Conservation (phyloP, 2,113 vertebrate species). For the Pavo muticus region DNA sequence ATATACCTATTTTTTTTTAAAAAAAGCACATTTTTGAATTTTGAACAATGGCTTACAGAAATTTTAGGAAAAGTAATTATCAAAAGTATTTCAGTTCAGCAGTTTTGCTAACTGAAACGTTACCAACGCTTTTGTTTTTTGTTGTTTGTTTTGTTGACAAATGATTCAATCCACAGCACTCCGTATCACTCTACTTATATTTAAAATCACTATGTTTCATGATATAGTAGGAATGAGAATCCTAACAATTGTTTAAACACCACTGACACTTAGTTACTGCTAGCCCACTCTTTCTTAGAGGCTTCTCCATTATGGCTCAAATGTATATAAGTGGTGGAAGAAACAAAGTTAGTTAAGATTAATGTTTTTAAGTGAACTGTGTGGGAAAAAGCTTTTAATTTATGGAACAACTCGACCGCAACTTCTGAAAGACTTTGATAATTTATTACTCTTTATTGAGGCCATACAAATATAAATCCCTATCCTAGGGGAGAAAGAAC, state of each 20-base stretch:
- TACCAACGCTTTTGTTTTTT: not conserved
- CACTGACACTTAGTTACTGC: not conserved
- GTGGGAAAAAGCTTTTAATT: not conserved
- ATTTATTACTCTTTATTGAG: conserved; percentile 1
- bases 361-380: not conserved
- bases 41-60: not conserved
- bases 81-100: not conserved
- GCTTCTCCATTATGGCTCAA: not conserved
- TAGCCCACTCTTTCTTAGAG: not conserved
- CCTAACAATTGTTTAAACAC: not conserved
- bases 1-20: not conserved
- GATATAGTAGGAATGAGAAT: not conserved
- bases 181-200: not conserved
- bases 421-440: not conserved
- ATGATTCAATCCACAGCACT: not conserved
- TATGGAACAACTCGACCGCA: not conserved
- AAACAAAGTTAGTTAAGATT: not conserved
- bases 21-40: not conserved
- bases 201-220: not conserved
- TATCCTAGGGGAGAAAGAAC: not conserved
- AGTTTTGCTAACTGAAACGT: not conserved
- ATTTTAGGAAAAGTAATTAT: not conserved
- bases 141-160: not conserved
- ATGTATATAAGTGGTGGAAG: not conserved
- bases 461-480: not conserved